A percentile compares a stretch with the other conserved stretches of the same genome.
Conservation (phyloP, 2,113 vertebrate genomes). For the Macaca fascicularis region T2T-MFA8v1.1 NC_088381.1:46804501-46805000, state of each 20-base stretch:
- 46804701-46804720: neutral
- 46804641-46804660: neutral
- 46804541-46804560: neutral
- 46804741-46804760: neutral
- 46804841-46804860: neutral
- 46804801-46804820: neutral
- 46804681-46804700: neutral
- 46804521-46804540: neutral
- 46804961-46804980: neutral
- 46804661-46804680: neutral
- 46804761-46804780: neutral
- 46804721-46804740: too few relatives aligned
- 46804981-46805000: neutral
- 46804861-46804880: neutral
- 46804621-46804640: accelerated
- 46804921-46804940: neutral
- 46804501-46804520: neutral
- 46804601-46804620: neutral
- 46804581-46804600: neutral
- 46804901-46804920: neutral
- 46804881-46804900: neutral
- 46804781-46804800: neutral
- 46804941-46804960: neutral
- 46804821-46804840: neutral
- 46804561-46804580: neutral